These are phyloP conservation scores for Palythoa heliodiscus DNA, from an alignment of 92 coral and sea anemone species.

Conservation along the genomic window DNA sequence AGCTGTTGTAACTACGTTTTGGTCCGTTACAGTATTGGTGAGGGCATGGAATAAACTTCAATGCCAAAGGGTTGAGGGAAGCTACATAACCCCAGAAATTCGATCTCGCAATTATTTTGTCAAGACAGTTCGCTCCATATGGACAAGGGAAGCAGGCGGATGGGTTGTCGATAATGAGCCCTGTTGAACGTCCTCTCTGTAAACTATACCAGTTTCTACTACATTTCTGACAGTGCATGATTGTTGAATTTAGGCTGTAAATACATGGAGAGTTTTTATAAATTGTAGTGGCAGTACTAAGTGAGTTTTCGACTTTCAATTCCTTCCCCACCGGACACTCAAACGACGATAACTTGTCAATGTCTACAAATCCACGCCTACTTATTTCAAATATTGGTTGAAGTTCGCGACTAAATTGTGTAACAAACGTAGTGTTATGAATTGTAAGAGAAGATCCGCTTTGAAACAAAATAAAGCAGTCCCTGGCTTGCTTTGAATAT, in stretches of 20 bases:
- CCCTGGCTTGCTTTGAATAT: conserved; percentile 1
- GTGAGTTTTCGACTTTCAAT: neutral
- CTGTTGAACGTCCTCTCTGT: conserved; percentile 49
- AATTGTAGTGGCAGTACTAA: no score
- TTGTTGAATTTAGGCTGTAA: conserved; percentile 17
- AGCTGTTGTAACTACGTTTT: conserved; percentile 33
- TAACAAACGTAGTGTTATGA: conserved; percentile 35
- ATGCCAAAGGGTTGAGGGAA: neutral
- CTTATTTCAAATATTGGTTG: conserved; percentile 38
- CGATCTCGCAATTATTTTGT: conserved; percentile 36
- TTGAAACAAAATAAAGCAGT: conserved; percentile 47
- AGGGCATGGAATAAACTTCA: conserved; percentile 57
- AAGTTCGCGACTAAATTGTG: neutral
- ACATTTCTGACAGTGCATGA: conserved; percentile 52
- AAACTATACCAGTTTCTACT: conserved; percentile 48
- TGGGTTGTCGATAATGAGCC: neutral
- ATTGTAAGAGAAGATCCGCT: conserved; percentile 46
- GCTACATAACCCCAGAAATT: conserved; percentile 60
- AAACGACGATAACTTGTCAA: conserved; percentile 35
- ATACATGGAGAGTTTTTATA: neutral
- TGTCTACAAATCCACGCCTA: conserved; percentile 36
- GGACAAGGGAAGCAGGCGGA: conserved; percentile 65
- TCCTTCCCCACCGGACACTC: conserved; percentile 37
- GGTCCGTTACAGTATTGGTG: conserved; percentile 53
- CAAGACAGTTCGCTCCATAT: conserved; percentile 59